Percentiles rank a stretch among this genome's conserved stretches.
Evolutionary conservation across 2,797 vertebrate genomes (phyloP).

Genomic region (Eurystomus glaucurus): DNA sequence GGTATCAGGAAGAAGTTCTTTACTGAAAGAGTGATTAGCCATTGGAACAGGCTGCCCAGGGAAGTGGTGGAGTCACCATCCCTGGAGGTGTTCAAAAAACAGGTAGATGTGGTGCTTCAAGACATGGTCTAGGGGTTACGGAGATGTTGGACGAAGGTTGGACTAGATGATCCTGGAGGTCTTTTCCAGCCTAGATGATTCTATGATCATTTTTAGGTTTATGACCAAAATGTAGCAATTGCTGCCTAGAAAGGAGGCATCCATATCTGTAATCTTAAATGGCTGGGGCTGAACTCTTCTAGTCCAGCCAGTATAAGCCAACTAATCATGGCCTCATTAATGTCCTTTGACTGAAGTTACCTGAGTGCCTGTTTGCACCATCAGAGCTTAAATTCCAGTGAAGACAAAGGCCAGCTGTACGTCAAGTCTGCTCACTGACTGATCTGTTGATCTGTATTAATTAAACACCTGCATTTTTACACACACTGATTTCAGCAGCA

Average conservation of each 20-base stretch:
- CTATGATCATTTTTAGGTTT: neutral
- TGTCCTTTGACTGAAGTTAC: neutral
- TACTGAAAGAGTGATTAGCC: no score
- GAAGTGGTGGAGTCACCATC: no score
- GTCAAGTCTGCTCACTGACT: neutral
- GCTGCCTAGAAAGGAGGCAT: neutral
- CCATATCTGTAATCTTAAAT: rapidly evolving
- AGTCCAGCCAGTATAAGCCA: rapidly evolving
- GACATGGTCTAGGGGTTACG: no score
- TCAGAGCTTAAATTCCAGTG: neutral
- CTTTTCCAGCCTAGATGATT: no score
- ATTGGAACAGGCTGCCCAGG: no score
- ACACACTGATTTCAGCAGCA: neutral
- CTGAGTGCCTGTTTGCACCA: neutral
- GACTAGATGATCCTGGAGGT: no score
- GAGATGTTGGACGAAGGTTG: no score
- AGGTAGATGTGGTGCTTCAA: no score
- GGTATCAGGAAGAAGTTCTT: no score
- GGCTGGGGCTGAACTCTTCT: neutral
- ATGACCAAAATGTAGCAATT: neutral
- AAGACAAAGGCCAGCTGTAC: neutral
- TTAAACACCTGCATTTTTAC: neutral
- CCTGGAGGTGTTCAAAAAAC: no score
- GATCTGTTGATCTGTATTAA: neutral
- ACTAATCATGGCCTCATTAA: neutral